Conservation (phyloP, 1,140 invertebrate species). For the Aphidius ervi region DNA sequence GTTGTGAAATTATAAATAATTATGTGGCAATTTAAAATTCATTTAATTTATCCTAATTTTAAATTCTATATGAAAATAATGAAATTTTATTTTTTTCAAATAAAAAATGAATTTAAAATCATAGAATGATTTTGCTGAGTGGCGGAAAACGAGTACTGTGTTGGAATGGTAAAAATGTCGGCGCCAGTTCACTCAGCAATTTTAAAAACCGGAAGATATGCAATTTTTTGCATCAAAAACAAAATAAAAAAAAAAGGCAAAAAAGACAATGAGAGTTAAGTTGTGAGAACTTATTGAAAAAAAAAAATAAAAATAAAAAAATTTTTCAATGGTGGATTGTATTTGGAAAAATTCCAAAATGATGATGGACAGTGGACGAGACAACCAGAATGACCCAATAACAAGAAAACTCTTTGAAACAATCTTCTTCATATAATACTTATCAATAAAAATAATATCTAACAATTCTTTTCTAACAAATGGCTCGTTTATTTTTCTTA, state of each 20-base stretch:
- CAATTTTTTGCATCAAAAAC: slow-evolving; percentile 15
- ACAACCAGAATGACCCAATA: slow-evolving; percentile 14
- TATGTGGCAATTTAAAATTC: slow-evolving; percentile 6
- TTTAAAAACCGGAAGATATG: slow-evolving; percentile 15
- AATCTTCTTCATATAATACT: neutral
- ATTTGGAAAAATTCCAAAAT: slow-evolving; percentile 27
- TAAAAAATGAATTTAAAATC: slow-evolving; percentile 13
- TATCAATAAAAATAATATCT: slow-evolving; percentile 8
- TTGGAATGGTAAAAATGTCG: slow-evolving; percentile 17
- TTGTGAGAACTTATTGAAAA: neutral
- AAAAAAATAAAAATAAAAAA: slow-evolving; percentile 13
- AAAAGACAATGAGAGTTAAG: neutral
- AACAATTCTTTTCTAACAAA: slow-evolving; percentile 4
- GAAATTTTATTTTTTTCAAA: too few relatives aligned
- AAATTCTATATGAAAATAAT: neutral
- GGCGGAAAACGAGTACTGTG: neutral
- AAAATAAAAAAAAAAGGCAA: slow-evolving; percentile 4
- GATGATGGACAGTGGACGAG: slow-evolving; percentile 28
- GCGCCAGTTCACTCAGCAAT: slow-evolving; percentile 24
- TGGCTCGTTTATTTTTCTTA: too few relatives aligned
- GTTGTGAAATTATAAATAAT: slow-evolving; percentile 6
- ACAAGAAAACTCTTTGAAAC: slow-evolving; percentile 22
- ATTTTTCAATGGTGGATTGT: neutral
- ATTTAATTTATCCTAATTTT: slow-evolving; percentile 1
- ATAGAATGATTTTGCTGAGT: slow-evolving; percentile 9